A percentile compares a stretch with the other conserved stretches of the same genome.
Evolutionary conservation across 2,113 vertebrate genomes (phyloP).

Genomic region (Stictonetta naevosa): DNA sequence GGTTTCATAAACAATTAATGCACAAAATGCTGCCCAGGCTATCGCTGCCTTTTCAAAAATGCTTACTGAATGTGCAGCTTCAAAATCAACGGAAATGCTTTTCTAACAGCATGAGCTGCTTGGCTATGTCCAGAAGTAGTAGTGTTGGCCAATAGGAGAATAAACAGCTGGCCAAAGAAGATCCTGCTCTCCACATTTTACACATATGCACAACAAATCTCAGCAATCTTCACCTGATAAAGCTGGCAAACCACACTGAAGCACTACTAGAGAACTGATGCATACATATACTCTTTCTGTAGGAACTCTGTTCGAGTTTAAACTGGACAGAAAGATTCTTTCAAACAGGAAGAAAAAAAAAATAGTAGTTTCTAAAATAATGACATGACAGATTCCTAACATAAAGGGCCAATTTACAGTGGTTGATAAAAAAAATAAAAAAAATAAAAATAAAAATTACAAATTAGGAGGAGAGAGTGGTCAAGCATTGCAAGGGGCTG

Average conservation of each 20-base stretch:
- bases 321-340: background rate
- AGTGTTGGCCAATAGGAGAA: background rate
- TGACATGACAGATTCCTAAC: background rate
- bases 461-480: background rate
- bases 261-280: background rate
- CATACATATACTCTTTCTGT: background rate
- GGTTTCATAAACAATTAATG: constrained; percentile 2
- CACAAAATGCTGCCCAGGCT: background rate
- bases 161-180: background rate
- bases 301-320: background rate
- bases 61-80: background rate
- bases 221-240: background rate
- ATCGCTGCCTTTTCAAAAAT: background rate
- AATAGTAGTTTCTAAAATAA: rapidly evolving
- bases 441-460: background rate
- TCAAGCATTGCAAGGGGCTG: background rate
- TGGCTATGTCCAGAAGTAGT: background rate
- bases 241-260: background rate
- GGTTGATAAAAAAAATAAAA: background rate
- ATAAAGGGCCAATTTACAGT: background rate
- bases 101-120: background rate
- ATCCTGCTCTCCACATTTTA: background rate
- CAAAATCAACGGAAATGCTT: background rate
- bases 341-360: background rate
- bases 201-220: background rate